A percentile compares a stretch with the other conserved stretches of the same genome.
These are phyloP conservation scores for Heteropelma amictum DNA, from an alignment of 2,888 invertebrate species.

Conservation along the genomic window DNA sequence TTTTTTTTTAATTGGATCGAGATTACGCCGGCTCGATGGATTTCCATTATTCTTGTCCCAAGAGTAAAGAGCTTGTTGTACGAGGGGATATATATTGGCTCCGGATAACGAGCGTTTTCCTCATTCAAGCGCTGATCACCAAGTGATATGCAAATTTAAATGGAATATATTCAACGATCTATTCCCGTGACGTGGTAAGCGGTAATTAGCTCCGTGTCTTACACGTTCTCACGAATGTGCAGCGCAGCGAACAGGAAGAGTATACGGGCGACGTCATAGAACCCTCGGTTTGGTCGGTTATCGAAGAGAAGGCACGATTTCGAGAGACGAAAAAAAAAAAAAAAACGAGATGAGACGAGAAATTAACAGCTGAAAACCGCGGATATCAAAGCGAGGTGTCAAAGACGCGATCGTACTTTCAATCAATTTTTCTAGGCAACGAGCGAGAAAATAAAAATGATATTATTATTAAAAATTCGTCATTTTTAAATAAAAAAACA, in stretches of 20 bases:
- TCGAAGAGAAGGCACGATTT: constrained; percentile 23
- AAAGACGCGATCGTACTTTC: no score
- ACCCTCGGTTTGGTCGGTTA: background rate
- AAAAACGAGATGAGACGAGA: background rate
- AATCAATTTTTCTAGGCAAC: no score
- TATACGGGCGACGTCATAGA: constrained; percentile 5
- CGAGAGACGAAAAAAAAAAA: background rate
- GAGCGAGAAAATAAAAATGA: no score
- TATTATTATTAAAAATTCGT: no score
- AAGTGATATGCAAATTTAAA: constrained; percentile 61
- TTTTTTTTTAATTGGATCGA: constrained; percentile 12
- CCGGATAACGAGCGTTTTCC: constrained; percentile 29
- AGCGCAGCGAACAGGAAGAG: constrained; percentile 23
- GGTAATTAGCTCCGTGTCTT: constrained; percentile 65
- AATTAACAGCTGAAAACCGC: constrained; percentile 10
- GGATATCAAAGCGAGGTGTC: no score
- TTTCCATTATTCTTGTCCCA: constrained; percentile 29
- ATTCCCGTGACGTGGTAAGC: constrained; percentile 53
- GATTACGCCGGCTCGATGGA: constrained; percentile 20
- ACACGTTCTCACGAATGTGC: constrained; percentile 40
- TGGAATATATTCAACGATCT: constrained; percentile 42
- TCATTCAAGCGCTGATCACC: constrained; percentile 26
- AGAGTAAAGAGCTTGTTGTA: constrained; percentile 14
- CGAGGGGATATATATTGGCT: constrained; percentile 34
- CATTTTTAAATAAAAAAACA: no score